Evolutionary conservation across 2,888 invertebrate genomes (phyloP).

Genomic region (Eristalinus sepulchralis): DNA sequence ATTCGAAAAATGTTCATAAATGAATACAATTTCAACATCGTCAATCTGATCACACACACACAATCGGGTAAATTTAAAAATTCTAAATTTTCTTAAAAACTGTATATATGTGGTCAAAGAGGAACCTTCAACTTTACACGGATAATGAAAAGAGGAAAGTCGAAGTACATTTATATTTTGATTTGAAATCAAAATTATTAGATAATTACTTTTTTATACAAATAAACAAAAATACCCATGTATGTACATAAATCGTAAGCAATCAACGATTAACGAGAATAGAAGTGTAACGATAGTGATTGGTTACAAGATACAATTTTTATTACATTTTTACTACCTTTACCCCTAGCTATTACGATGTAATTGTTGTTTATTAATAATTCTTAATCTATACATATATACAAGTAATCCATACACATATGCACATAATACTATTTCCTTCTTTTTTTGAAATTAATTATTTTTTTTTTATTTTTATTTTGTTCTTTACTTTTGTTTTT

Average conservation of each 20-base stretch:
- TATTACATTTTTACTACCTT: slow-evolving; percentile 17
- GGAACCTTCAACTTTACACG: not conserved
- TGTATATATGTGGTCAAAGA: too few species aligned
- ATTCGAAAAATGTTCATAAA: too few species aligned
- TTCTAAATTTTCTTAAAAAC: not conserved
- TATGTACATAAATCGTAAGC: not conserved
- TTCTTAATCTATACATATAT: slow-evolving; percentile 24
- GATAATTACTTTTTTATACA: not conserved
- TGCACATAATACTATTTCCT: slow-evolving; percentile 9
- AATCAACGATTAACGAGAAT: not conserved
- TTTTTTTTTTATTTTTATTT: not conserved
- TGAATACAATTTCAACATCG: too few species aligned
- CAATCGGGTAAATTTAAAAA: not conserved
- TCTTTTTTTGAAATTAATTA: not conserved
- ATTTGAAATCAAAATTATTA: not conserved
- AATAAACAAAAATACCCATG: not conserved
- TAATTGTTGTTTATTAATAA: slow-evolving; percentile 49
- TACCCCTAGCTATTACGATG: slow-evolving; percentile 5
- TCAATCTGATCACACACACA: not conserved
- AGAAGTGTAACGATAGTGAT: slow-evolving; percentile 4
- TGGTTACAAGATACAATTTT: slow-evolving; percentile 3
- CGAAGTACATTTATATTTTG: not conserved
- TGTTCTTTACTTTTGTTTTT: not conserved
- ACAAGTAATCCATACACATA: not conserved
- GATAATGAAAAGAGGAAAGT: not conserved